Percentiles rank a stretch among this genome's conserved stretches.
Conservation (phyloP, 2,113 vertebrate genomes). For the Chloropsis cyanopogon region DNA sequence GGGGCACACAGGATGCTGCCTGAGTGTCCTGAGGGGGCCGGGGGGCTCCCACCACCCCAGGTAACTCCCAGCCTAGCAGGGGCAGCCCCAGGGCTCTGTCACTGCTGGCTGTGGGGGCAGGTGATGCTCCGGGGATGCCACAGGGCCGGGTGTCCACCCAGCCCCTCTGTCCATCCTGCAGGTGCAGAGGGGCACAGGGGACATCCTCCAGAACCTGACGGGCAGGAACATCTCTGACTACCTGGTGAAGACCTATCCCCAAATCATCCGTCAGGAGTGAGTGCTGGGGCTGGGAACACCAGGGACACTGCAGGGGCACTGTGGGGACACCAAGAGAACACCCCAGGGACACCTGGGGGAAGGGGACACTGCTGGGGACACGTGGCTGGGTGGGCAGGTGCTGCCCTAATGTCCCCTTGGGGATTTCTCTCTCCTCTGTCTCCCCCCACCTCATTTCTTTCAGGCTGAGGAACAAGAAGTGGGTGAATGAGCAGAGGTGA, state of each 20-base stretch:
- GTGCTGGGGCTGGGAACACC: background rate
- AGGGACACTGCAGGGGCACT: background rate
- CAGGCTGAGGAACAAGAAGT: constrained; percentile 88
- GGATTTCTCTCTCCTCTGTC: no score
- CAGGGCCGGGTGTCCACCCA: fast-evolving
- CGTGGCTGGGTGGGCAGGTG: fast-evolving
- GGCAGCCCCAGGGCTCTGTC: fast-evolving
- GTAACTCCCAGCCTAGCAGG: background rate
- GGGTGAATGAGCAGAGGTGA: constrained; percentile 91
- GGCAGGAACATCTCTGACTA: constrained; percentile 89
- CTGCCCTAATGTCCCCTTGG: fast-evolving
- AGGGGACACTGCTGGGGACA: background rate
- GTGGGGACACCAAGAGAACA: background rate
- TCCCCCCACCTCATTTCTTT: background rate
- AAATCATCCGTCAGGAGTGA: constrained; percentile 87
- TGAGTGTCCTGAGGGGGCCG: constrained; percentile 78
- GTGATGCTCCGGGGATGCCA: fast-evolving
- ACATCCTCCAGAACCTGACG: constrained; percentile 86
- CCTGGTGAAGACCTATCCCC: constrained; percentile 90
- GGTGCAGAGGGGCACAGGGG: constrained; percentile 40
- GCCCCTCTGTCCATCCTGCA: fast-evolving
- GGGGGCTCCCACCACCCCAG: constrained; percentile 85
- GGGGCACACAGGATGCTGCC: constrained; percentile 81
- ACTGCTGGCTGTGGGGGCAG: background rate
- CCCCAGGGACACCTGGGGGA: fast-evolving